Evolutionary conservation across 2,888 invertebrate genomes (phyloP).

Genomic region (Lasioglossum vierecki): DNA sequence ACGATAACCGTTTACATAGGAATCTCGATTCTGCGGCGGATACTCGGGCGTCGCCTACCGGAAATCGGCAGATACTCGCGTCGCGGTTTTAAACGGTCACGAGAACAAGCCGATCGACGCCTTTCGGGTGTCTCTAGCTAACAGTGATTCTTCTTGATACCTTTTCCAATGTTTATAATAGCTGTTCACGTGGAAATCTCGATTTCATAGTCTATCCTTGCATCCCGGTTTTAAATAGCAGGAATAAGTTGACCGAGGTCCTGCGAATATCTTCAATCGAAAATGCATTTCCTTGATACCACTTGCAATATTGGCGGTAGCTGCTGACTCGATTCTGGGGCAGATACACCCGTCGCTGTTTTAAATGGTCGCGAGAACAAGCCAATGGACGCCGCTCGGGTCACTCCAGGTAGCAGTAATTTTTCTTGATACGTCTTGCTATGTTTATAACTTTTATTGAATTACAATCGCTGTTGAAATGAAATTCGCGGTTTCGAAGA

Average conservation of each 20-base stretch:
- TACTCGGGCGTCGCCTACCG: constrained; percentile 6
- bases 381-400: neutral
- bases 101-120: neutral
- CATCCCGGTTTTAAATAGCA: no score
- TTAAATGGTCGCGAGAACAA: neutral
- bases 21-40: constrained; percentile 51
- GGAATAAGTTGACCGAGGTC: no score
- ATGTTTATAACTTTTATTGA: neutral
- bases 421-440: neutral
- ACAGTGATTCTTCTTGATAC: no score
- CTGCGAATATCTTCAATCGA: no score
- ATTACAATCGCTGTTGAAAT: neutral
- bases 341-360: neutral
- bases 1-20: constrained; percentile 62
- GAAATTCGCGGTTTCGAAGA: neutral
- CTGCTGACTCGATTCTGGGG: no score
- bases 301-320: no score
- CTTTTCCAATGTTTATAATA: no score
- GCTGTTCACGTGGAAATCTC: no score
- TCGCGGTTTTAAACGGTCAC: neutral
- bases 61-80: neutral
- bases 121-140: no score
- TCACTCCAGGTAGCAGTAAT: no score
- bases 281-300: no score
- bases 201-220: no score